Base-by-base conservation (phyloP, 35 echinoderm and acorn worm species). In the Hemicentrotus pulcherrimus region DNA sequence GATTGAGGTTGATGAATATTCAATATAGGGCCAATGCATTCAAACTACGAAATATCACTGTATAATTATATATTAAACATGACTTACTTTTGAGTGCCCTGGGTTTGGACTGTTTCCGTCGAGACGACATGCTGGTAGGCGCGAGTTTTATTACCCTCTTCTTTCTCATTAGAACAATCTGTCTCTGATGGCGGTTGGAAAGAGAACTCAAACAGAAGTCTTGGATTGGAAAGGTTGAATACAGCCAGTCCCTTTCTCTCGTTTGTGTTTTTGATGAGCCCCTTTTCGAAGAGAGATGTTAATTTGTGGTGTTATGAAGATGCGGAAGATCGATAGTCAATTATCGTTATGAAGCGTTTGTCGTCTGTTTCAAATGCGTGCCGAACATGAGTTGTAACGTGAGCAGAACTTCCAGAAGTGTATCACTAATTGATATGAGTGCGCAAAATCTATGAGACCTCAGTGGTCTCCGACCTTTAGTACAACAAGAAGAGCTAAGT, bases 31-130 rank as follows among this genome's bases (percentile, higher is more conserved):
- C 35, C 35, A 41, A 41, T 41, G 0, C 0, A 41, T 41, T 41
- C 52, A 10, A 59, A 59, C 52, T 59, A 59, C 52, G 52, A 59
- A 59, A 59, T 59, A 59, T 59, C 11, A 59, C 16, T 15, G 50
- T 55, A 55, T 59, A 9, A 41, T 41, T 41, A 41, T 41, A 41
- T 41, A 41, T 41, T 41, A 41, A 13, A n/a, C 19, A 22, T 35
- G 14, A 93, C 91, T 93, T 93, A 93, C 91, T 93, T 58, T 93
- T 93, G 91, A 93, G 91, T 14, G 91, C 91, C 48, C 91, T 24
- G 6, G 91, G 91, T 58, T 93, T 93, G 10, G 91, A 93, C 91
- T 93, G 91, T 28, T 93, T 93, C 48, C 91, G 91, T 16, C 91
- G 91, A 14, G 91, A 93, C 19, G 91, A 47, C 91, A 93, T 93